Percentiles rank a stretch among this genome's conserved stretches.
phyloP scores from a whole-genome alignment of 2,113 vertebrate genomes.

The Bufo gargarizans region DNA sequence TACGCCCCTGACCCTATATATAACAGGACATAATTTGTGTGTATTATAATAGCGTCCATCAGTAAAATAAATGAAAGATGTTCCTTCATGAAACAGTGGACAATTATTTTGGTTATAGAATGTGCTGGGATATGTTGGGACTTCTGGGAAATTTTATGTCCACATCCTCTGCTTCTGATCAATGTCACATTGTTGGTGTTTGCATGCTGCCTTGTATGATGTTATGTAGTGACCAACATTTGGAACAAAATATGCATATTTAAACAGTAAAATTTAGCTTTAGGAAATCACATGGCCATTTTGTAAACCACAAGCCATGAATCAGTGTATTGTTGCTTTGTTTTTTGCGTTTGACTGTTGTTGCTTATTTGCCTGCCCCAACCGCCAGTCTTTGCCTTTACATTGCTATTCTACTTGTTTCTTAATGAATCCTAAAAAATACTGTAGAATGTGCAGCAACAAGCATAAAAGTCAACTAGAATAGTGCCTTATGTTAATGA shows the following conservation, averaged over 20 bases:
- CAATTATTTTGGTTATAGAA: not conserved
- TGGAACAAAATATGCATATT: conserved; percentile 63
- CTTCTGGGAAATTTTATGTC: conserved; percentile 20
- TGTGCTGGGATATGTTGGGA: conserved; percentile 36
- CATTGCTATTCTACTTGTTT: not conserved
- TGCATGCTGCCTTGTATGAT: conserved; percentile 55
- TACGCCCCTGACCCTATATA: too few relatives aligned
- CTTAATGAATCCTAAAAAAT: not conserved
- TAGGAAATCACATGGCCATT: conserved; percentile 68
- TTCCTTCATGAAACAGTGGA: conserved; percentile 28
- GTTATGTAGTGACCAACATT: conserved; percentile 54
- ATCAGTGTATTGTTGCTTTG: conserved; percentile 66
- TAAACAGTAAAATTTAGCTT: conserved; percentile 64
- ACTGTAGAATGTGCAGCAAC: not conserved
- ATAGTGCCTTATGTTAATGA: not conserved
- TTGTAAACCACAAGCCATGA: conserved; percentile 67
- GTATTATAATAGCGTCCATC: not conserved
- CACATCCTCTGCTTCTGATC: conserved; percentile 44
- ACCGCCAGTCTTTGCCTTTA: not conserved
- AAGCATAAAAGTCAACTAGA: not conserved
- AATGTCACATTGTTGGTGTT: conserved; percentile 41
- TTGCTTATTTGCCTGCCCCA: conserved; percentile 59
- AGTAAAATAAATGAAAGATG: not conserved
- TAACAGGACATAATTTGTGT: not conserved
- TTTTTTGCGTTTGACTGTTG: conserved; percentile 64